phyloP scores from a whole-genome alignment of 2,113 vertebrate species.

The Zootoca vivipara region DNA sequence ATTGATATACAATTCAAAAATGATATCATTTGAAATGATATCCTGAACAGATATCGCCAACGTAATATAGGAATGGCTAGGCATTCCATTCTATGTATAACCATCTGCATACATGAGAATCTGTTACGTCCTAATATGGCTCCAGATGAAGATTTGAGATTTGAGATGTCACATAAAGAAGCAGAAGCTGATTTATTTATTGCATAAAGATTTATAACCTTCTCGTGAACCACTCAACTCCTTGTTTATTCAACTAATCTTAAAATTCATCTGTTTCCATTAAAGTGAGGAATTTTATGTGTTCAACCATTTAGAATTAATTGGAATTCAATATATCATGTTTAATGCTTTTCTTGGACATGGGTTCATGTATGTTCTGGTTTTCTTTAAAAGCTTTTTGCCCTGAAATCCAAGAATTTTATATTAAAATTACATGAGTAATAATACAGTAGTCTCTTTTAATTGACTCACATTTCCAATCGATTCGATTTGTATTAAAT shows the following conservation, averaged over 20 bases:
- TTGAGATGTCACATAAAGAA: background rate
- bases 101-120: background rate
- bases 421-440: background rate
- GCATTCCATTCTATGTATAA: background rate
- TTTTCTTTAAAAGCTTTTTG: slow-evolving; percentile 6
- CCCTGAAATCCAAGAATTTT: background rate
- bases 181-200: background rate
- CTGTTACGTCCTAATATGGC: background rate
- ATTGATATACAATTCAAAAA: background rate
- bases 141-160: background rate
- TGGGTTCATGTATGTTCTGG: background rate
- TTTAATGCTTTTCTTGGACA: background rate
- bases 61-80: background rate
- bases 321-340: background rate
- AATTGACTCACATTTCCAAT: slow-evolving; percentile 7
- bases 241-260: background rate
- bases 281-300: background rate
- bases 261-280: background rate
- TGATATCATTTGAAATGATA: background rate
- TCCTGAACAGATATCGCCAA: background rate
- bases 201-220: background rate
- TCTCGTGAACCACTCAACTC: background rate
- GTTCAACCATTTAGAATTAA: slow-evolving; percentile 20
- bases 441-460: background rate
- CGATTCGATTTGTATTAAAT: background rate